Evolutionary conservation across 2,888 invertebrate species (phyloP).

Genomic region (Hypolimnas misippus): DNA sequence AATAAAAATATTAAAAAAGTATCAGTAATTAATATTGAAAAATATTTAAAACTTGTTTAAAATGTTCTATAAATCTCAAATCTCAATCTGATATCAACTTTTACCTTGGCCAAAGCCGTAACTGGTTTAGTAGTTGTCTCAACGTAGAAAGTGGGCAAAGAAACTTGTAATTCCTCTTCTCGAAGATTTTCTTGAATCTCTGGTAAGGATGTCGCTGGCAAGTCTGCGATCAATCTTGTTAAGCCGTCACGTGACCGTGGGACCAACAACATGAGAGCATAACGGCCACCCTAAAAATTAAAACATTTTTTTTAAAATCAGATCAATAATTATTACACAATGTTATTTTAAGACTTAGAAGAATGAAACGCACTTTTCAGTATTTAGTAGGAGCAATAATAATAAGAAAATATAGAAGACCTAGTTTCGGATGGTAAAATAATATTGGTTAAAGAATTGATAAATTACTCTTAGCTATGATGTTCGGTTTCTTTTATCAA

Average conservation of each 20-base stretch:
- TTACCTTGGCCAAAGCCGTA: conserved; percentile 82
- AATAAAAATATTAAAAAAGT: no score
- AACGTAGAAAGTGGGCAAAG: conserved; percentile 85
- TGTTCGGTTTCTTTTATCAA: no score
- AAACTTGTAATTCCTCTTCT: conserved; percentile 76
- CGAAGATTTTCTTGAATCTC: conserved; percentile 73
- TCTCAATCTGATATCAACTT: conserved; percentile 3
- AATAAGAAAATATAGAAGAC: no score
- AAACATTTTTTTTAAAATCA: not conserved
- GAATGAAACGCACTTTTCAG: no score
- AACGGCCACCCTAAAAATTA: conserved; percentile 80
- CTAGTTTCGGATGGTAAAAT: no score
- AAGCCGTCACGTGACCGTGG: conserved; percentile 85
- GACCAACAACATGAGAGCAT: conserved; percentile 82
- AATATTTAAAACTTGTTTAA: no score
- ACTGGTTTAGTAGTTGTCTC: conserved; percentile 87
- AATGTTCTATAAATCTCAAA: no score
- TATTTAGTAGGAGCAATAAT: no score
- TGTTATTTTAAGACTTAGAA: no score
- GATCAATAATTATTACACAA: not conserved
- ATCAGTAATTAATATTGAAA: no score
- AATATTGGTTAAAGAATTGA: no score
- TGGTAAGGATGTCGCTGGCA: conserved; percentile 74
- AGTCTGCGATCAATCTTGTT: conserved; percentile 78
- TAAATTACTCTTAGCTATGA: no score